phyloP scores from a whole-genome alignment of 2,797 vertebrate species.

The Sebastes iracundus region DNA sequence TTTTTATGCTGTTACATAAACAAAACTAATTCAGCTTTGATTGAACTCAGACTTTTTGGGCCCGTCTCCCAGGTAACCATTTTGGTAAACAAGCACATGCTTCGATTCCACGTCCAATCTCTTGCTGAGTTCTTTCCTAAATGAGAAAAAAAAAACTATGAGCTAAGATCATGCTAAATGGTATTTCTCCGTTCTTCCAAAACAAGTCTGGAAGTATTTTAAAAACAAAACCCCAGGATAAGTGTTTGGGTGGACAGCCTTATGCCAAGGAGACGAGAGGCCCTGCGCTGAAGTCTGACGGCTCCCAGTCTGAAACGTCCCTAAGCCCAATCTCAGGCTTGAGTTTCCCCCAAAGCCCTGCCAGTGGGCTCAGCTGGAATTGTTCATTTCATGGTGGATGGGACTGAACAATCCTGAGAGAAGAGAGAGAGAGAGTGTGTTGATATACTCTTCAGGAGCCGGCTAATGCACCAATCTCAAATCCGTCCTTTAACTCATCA shows the following conservation, averaged over 20 bases:
- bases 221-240: conserved; percentile 66
- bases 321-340: conserved; percentile 71
- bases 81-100: conserved; percentile 63
- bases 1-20: conserved; percentile 50
- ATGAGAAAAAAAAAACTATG: conserved; percentile 39
- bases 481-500: conserved; percentile 63
- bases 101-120: conserved; percentile 39
- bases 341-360: conserved; percentile 66
- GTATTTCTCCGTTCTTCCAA: conserved; percentile 53
- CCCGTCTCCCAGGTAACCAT: conserved; percentile 53
- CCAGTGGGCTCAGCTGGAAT: conserved; percentile 75
- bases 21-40: conserved; percentile 48
- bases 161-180: conserved; percentile 53
- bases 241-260: conserved; percentile 65
- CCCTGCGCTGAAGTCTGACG: conserved; percentile 53
- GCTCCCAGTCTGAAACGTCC: conserved; percentile 63
- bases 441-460: conserved; percentile 60
- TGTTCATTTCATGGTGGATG: conserved; percentile 77
- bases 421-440: conserved; percentile 28
- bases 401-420: conserved; percentile 61
- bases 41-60: conserved; percentile 46
- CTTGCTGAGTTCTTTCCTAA: conserved; percentile 50
- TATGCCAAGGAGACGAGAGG: conserved; percentile 67
- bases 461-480: conserved; percentile 65
- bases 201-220: conserved; percentile 77